Evolutionary conservation across 2,797 vertebrate species (phyloP), one percentile per base, ranked within the genome.

Genomic region (Myotis pilosus): DNA sequence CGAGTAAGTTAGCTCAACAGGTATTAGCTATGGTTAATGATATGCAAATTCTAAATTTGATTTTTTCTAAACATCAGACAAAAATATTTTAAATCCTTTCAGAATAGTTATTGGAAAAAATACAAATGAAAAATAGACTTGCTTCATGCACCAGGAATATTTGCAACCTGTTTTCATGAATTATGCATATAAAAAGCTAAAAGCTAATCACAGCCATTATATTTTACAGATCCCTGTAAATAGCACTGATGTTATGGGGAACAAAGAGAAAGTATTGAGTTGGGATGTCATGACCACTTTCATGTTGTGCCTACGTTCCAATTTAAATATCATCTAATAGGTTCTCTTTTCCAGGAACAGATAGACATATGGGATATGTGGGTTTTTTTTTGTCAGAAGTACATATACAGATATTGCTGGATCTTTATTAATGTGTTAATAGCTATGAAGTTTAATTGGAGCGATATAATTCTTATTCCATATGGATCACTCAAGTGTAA

Each of bases 191-290:
- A 74, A 79, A 87, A 94, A 86, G 89, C 94, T 97, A 79, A 87
- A 94, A 86, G 89, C 94, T 97, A 96, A 97, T 97, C 95, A 97
- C 68, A 96, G 82, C 83, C 86, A 81, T 97, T 97, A 36, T 80
- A 28, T 93, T 97, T 97, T 97, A 85, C n/a, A 83, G 94, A 92
- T 68, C 84, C 92, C 62, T 93, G 78, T 94, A 96, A 97, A 96
- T 93, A 92, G 68, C 74, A 94, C 95, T 94, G 69, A 72, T 79
- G 66, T n/a, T 92, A 97, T 93, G 72, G 57, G 57, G 85, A 95
- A 89, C 33, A 96, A 75, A 96, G 96, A 95, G n/a, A 94, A 17
- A 94, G 49, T 79, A 85, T 11, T 97, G 92, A 92, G 93, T 5
- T 96, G 85, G 23, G 55, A 92, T 94, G 97, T 92, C 94, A 82